These are phyloP conservation scores for Phymanthus crucifer DNA, from an alignment of 92 coral and sea anemone species.

Conservation along the genomic window DNA sequence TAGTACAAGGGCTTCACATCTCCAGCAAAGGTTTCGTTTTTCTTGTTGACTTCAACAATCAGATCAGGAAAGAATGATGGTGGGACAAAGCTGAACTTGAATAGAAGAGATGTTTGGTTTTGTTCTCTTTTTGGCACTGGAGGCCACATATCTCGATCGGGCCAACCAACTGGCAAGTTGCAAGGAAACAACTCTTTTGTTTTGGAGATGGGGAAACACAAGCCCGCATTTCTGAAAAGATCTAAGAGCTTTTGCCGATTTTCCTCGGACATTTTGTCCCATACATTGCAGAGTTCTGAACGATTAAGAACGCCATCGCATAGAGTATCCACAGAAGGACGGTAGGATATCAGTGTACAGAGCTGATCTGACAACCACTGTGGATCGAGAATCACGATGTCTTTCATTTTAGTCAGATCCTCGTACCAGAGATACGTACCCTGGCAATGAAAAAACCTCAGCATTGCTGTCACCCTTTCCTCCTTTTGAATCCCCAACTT, in stretches of 20 bases:
- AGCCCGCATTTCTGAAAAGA: slow-evolving; percentile 30
- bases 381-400: slow-evolving; percentile 29
- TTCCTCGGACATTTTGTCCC: slow-evolving; percentile 18
- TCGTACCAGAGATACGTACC: slow-evolving; percentile 49
- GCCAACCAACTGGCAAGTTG: slow-evolving; percentile 50
- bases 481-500: background rate
- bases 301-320: slow-evolving; percentile 22
- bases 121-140: slow-evolving; percentile 24
- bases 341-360: slow-evolving; percentile 24
- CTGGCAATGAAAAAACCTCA: slow-evolving; percentile 29
- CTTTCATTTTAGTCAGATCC: slow-evolving; percentile 31
- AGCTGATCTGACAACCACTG: slow-evolving; percentile 44
- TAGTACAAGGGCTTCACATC: slow-evolving; percentile 40
- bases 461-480: slow-evolving; percentile 3
- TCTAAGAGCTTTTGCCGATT: slow-evolving; percentile 1
- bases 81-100: slow-evolving; percentile 29
- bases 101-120: slow-evolving; percentile 28
- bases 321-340: slow-evolving; percentile 2
- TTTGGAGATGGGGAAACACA: slow-evolving; percentile 34
- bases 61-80: slow-evolving; percentile 32
- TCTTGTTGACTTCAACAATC: slow-evolving; percentile 37
- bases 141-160: slow-evolving; percentile 47
- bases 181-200: slow-evolving; percentile 42
- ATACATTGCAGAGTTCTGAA: slow-evolving; percentile 10
- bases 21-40: slow-evolving; percentile 14